Evolutionary conservation across 2,113 vertebrate species (phyloP).

Genomic region (Murina feae): DNA sequence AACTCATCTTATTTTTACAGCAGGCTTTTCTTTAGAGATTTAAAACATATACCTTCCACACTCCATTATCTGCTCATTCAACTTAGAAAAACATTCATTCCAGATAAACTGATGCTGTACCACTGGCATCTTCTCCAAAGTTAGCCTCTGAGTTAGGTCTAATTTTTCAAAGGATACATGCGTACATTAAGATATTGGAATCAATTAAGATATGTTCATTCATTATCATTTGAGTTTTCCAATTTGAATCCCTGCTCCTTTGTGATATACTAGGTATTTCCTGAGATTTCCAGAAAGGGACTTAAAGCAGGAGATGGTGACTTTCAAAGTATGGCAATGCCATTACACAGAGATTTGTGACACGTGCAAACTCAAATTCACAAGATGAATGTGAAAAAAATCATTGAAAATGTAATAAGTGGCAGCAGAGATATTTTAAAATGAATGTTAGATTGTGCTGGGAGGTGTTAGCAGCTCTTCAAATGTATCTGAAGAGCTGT

Average conservation of each 20-base stretch:
- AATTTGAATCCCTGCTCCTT: not conserved
- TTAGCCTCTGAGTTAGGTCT: not conserved
- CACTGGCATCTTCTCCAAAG: not conserved
- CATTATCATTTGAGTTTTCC: slow-evolving; percentile 12
- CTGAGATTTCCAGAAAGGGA: not conserved
- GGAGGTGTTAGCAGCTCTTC: slow-evolving; percentile 43
- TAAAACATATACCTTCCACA: not conserved
- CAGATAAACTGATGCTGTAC: not conserved
- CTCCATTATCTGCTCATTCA: not conserved
- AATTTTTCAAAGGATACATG: not conserved
- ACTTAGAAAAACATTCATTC: not conserved
- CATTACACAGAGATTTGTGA: slow-evolving; percentile 22
- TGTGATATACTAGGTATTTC: slow-evolving; percentile 18
- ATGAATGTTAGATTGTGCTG: slow-evolving; percentile 39
- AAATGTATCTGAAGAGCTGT: slow-evolving; percentile 20
- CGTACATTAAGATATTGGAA: not conserved
- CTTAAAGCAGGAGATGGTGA: slow-evolving; percentile 26
- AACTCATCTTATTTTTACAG: not conserved
- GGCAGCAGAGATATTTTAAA: slow-evolving; percentile 26
- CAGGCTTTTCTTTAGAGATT: not conserved
- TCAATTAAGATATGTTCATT: not conserved
- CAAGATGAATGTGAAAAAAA: slow-evolving; percentile 29
- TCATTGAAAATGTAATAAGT: not conserved
- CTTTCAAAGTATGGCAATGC: slow-evolving; percentile 41
- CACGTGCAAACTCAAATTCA: slow-evolving; percentile 2